Conservation (phyloP, 2,888 invertebrate species). For the Acleris cristana region DNA sequence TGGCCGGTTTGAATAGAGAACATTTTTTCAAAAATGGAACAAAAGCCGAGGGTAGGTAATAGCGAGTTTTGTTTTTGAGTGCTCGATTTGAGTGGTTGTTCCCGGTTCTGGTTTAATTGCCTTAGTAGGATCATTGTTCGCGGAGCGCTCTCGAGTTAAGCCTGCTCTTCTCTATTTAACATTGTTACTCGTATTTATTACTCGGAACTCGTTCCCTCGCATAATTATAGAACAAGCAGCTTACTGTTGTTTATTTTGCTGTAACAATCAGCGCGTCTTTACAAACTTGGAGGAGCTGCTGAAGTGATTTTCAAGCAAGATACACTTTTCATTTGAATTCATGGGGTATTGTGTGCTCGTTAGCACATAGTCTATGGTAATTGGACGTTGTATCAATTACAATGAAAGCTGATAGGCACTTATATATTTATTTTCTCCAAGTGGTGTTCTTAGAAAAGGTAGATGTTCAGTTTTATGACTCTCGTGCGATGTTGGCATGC, state of each 20-base stretch:
- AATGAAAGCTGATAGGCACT: constrained; percentile 1
- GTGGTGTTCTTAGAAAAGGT: background rate
- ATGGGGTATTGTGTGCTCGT: constrained; percentile 1
- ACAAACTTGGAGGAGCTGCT: constrained; percentile 55
- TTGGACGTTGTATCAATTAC: background rate
- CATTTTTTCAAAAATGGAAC: constrained; percentile 74
- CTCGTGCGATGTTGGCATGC: no score
- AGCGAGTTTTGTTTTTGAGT: constrained; percentile 82
- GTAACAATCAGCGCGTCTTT: constrained; percentile 59
- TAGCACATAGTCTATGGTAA: constrained; percentile 1
- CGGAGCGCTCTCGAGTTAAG: constrained; percentile 62
- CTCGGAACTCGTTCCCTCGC: constrained; percentile 55
- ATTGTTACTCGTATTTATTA: constrained; percentile 71
- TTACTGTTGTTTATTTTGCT: constrained; percentile 72
- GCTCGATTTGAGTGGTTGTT: constrained; percentile 74
- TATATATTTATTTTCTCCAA: background rate
- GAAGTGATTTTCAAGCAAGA: constrained; percentile 46
- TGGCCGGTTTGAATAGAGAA: constrained; percentile 81
- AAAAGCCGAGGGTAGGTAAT: constrained; percentile 81
- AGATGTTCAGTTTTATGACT: background rate
- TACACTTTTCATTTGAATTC: background rate
- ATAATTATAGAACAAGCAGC: constrained; percentile 71
- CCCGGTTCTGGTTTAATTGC: constrained; percentile 74
- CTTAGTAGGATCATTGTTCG: constrained; percentile 70
- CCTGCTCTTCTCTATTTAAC: constrained; percentile 67